Percentiles rank a stretch among this genome's conserved stretches.
phyloP scores from a whole-genome alignment of 2,888 invertebrate species.

The Philonicus albiceps region DNA sequence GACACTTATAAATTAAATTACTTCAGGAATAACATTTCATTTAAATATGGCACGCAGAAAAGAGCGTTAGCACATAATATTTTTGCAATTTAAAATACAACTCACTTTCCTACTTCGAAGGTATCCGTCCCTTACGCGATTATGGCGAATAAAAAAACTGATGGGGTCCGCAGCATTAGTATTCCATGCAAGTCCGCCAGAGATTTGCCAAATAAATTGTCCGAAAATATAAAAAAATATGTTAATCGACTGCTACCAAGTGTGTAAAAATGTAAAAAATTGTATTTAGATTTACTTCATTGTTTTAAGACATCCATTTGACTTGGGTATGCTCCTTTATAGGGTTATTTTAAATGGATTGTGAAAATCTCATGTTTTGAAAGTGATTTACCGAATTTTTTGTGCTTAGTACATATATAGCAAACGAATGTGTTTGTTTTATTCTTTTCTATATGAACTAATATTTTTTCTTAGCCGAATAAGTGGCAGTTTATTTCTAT shows the following conservation, averaged over 20 bases:
- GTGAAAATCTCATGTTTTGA: too few species aligned
- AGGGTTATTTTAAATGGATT: not conserved
- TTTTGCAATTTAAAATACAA: not conserved
- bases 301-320: not conserved
- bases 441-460: too few species aligned
- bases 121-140: not conserved
- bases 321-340: not conserved
- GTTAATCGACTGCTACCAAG: slow-evolving; percentile 28
- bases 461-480: too few species aligned
- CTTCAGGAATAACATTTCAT: not conserved
- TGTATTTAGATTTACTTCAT: not conserved
- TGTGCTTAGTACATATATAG: too few species aligned
- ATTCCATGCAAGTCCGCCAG: slow-evolving; percentile 40
- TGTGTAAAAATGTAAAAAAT: not conserved
- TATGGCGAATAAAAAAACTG: slow-evolving; percentile 27
- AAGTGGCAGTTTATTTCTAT: too few species aligned
- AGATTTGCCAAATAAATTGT: slow-evolving; percentile 46
- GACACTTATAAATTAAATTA: not conserved
- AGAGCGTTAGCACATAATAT: not conserved
- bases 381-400: too few species aligned
- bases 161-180: slow-evolving; percentile 40
- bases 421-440: too few species aligned
- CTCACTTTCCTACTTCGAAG: not conserved
- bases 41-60: not conserved
- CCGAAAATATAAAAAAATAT: slow-evolving; percentile 44